Base-by-base conservation (phyloP, 2,797 vertebrate species). In the Anisognathus igniventris region DNA sequence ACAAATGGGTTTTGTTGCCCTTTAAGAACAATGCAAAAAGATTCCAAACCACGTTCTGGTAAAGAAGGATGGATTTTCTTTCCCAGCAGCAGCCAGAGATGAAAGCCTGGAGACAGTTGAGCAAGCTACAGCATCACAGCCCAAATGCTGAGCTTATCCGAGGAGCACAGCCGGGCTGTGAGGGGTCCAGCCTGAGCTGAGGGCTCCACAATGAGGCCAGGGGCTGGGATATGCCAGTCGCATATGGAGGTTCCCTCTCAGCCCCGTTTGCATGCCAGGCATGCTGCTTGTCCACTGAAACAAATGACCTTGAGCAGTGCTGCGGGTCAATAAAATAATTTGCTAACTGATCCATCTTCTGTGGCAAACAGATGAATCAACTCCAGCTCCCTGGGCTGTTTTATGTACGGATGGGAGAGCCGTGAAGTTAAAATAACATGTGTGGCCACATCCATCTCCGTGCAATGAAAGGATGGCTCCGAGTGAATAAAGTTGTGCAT, bases 251-350 rank as follows among this genome's bases (percentile, higher is more conserved):
- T 72, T 92, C 93, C 94, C 79, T 86, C 73, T 57, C 74, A 25
- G 83, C 89, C 81, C 87, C 6, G 30, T 25, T 87, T 92, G 95
- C 93, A 64, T 51, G 88, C 90, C 90, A 88, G 80, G 48, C 73
- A 18, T 77, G 91, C 44, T 92, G 92, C 91, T 72, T 88, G 83
- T 90, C 90, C 95, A 42, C 64, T n/a, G 53, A 96, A 94, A 93
- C 56, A 61, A 96, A 96, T 15, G 86, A 96, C 93, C 90, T 95
- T 92, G 94, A 95, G 82, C 92, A 74, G 96, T 16, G 71, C 91
- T 92, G 90, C 20, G 6, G 93, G 95, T 96, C 85, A 90, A 97
- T 93, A 93, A 96, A 96, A 96, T 90, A 76, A 96, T 94, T 94
- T 94, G 88, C 91, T 91, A 93, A 96, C 87, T 73, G 86, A 96